Evolutionary conservation across 2,888 invertebrate species (phyloP).

Genomic region (Phasia obesa): DNA sequence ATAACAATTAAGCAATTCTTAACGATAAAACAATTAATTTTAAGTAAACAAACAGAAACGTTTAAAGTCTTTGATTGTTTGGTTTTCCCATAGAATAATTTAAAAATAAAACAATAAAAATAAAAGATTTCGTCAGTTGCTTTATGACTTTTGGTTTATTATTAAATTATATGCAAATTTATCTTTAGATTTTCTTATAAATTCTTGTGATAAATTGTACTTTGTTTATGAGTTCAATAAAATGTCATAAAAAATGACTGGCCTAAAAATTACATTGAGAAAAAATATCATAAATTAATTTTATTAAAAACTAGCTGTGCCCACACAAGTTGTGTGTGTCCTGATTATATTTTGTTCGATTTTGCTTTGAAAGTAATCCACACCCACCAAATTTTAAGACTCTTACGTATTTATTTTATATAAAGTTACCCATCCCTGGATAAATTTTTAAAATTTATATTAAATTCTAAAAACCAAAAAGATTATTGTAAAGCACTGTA

Average conservation of each 20-base stretch:
- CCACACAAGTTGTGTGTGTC: no score
- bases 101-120: slow-evolving; percentile 5
- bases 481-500: no score
- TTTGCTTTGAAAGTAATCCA: no score
- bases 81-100: slow-evolving; percentile 32
- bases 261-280: not conserved
- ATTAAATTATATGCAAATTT: slow-evolving; percentile 1
- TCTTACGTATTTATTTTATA: no score
- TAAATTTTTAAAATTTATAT: no score
- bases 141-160: slow-evolving; percentile 15
- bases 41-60: not conserved
- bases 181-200: slow-evolving; percentile 14
- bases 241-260: not conserved
- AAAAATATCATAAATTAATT: no score
- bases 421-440: no score
- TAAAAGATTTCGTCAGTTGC: not conserved
- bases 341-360: no score
- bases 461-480: no score
- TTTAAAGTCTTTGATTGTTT: slow-evolving; percentile 2
- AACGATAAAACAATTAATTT: not conserved
- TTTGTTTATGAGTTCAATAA: slow-evolving; percentile 1
- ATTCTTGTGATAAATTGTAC: not conserved
- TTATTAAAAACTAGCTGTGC: no score
- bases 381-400: no score
- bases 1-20: no score